Evolutionary conservation across 1,140 invertebrate genomes (phyloP).

Genomic region (Rhynchophorus ferrugineus): DNA sequence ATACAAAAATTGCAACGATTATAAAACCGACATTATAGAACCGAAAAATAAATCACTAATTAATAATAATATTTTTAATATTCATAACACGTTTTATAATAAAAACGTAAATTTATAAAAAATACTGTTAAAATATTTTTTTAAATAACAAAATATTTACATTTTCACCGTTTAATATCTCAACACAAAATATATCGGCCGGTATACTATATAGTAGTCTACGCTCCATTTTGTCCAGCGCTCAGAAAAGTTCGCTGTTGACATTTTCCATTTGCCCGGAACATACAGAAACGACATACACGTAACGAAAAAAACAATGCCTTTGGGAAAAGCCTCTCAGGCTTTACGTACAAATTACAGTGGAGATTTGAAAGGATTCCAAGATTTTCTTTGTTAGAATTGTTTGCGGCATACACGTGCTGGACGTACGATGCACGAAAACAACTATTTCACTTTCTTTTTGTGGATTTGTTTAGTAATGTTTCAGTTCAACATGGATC

Average conservation of each 20-base stretch:
- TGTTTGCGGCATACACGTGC: neutral
- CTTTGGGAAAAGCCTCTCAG: constrained; percentile 1
- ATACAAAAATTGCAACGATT: too few relatives aligned
- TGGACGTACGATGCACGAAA: neutral
- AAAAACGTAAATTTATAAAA: too few relatives aligned
- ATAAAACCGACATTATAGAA: too few relatives aligned
- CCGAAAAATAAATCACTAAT: too few relatives aligned
- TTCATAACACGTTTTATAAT: too few relatives aligned
- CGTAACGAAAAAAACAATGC: constrained; percentile 1
- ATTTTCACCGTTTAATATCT: too few relatives aligned
- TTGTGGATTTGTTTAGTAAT: too few relatives aligned
- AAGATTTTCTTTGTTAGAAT: neutral
- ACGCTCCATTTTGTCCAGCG: neutral
- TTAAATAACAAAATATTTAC: too few relatives aligned
- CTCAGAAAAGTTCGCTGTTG: neutral
- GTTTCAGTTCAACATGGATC: too few relatives aligned
- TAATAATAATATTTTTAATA: too few relatives aligned
- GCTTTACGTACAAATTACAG: neutral
- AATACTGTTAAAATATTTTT: too few relatives aligned
- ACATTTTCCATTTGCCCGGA: neutral
- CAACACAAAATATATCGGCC: neutral
- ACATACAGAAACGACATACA: neutral
- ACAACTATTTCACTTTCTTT: neutral
- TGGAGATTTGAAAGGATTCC: neutral
- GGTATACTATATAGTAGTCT: neutral